Conservation (phyloP, 2,797 vertebrate species). For the Sarcophilus harrisii region DNA sequence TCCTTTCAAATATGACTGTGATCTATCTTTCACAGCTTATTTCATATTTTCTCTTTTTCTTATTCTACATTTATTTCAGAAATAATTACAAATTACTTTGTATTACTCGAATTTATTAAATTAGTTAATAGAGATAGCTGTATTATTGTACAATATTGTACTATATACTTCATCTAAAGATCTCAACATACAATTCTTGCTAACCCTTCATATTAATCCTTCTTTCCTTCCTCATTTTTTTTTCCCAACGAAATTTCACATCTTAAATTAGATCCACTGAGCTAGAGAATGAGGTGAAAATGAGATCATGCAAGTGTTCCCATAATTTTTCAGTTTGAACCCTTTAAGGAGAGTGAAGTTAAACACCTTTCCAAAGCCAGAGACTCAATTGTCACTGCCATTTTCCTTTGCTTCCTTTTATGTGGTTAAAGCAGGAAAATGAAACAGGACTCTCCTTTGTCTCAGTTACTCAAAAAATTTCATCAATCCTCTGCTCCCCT, state of each 20-base stretch:
- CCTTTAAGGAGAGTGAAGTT: background rate
- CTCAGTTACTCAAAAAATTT: constrained; percentile 46
- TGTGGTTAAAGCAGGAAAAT: constrained; percentile 8
- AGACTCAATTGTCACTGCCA: background rate
- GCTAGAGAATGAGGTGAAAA: background rate
- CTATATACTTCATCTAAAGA: background rate
- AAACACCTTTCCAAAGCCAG: background rate
- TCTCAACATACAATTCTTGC: background rate
- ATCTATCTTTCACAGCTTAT: background rate
- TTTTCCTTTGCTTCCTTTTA: background rate
- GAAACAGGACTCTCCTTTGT: background rate
- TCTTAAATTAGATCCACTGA: background rate
- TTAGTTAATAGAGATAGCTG: background rate
- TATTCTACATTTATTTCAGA: background rate
- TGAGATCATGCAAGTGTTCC: background rate
- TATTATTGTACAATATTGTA: background rate
- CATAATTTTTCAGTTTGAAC: background rate
- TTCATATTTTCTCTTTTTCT: background rate
- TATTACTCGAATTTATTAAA: background rate
- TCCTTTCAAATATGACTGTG: background rate
- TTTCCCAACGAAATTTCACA: background rate
- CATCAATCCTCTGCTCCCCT: constrained; percentile 31
- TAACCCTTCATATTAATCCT: background rate
- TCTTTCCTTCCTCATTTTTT: background rate
- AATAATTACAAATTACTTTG: background rate